These are phyloP conservation scores for Phyllotreta cruciferae DNA, from an alignment of 2,888 invertebrate species.

Conservation along the genomic window DNA sequence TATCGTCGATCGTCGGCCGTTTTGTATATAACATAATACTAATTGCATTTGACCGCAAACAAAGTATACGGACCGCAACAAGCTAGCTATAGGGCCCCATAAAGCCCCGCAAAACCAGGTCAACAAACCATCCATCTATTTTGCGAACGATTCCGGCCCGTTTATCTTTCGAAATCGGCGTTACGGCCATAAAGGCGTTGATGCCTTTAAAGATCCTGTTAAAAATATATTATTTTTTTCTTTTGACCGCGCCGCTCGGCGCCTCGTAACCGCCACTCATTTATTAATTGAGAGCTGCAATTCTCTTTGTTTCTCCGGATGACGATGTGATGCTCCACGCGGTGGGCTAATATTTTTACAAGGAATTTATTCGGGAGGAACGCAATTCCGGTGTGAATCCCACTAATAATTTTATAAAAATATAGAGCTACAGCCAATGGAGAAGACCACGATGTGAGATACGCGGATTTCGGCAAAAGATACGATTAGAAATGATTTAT, in stretches of 20 bases:
- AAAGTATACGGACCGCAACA: constrained; percentile 16
- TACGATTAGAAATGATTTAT: too few species aligned
- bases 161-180: constrained; percentile 45
- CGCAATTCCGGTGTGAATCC: neutral
- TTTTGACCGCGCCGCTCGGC: constrained; percentile 58
- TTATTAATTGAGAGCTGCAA: constrained; percentile 57
- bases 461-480: too few species aligned
- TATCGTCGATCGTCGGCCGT: constrained; percentile 6
- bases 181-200: constrained; percentile 58
- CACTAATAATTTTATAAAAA: too few species aligned
- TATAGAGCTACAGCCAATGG: too few species aligned
- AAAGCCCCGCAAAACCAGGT: constrained; percentile 36
- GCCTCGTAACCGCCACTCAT: constrained; percentile 58
- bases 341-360: constrained; percentile 19
- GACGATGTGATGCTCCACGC: neutral
- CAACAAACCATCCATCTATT: constrained; percentile 38
- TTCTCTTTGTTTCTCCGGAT: constrained; percentile 30
- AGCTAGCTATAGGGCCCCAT: constrained; percentile 7
- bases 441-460: too few species aligned
- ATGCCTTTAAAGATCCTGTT: constrained; percentile 60
- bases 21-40: neutral
- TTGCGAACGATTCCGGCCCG: constrained; percentile 29
- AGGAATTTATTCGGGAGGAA: constrained; percentile 9
- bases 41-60: constrained; percentile 14
- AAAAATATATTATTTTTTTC: constrained; percentile 60